A percentile compares a stretch with the other conserved stretches of the same genome.
Conservation (phyloP, 2,113 vertebrate genomes). For the Rissa tridactyla region DNA sequence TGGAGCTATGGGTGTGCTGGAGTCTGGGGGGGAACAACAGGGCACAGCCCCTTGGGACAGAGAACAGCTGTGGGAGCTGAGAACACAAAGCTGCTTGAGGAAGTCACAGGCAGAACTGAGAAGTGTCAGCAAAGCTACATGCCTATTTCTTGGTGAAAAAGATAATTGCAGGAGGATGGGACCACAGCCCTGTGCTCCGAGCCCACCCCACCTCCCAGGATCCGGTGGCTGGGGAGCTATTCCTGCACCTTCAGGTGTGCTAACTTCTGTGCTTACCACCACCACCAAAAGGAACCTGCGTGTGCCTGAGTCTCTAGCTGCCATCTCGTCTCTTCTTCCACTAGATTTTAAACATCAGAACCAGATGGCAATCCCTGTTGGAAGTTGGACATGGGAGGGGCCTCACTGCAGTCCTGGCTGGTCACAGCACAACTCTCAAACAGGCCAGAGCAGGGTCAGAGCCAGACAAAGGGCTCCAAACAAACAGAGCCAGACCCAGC, state of each 20-base stretch:
- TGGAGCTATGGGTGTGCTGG: not conserved
- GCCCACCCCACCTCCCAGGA: not conserved
- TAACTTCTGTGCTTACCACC: not conserved
- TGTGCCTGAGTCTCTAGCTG: not conserved
- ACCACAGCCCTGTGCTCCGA: not conserved
- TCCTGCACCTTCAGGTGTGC: not conserved
- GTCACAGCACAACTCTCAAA: not conserved
- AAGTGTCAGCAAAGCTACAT: not conserved
- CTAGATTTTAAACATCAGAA: not conserved
- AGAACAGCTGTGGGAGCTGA: not conserved
- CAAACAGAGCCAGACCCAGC: not conserved
- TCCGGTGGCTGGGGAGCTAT: too few relatives aligned
- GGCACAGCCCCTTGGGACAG: not conserved
- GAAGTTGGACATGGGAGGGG: accelerated
- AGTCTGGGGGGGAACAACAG: not conserved
- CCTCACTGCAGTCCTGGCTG: not conserved
- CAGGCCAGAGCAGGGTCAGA: not conserved
- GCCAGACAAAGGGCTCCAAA: not conserved
- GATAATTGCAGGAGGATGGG: not conserved
- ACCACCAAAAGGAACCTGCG: not conserved
- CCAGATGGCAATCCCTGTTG: not conserved
- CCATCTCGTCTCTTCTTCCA: not conserved
- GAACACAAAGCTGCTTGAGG: not conserved
- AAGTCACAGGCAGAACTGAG: not conserved
- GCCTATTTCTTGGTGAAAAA: not conserved